These are phyloP conservation scores for Salticus scenicus DNA, from an alignment of 2,888 invertebrate species.

Conservation along the genomic window DNA sequence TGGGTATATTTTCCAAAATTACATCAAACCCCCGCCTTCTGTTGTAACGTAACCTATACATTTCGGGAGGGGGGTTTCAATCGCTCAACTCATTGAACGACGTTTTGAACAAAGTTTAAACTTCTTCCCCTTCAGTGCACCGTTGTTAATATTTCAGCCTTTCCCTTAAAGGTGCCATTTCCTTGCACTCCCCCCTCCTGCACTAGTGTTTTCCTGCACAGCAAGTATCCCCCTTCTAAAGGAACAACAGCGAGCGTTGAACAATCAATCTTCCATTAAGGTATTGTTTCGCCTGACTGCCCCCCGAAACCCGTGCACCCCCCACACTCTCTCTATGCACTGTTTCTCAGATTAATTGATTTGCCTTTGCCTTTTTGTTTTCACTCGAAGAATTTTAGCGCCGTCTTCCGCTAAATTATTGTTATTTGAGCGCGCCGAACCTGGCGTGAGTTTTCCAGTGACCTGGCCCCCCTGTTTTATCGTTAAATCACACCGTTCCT, in stretches of 20 bases:
- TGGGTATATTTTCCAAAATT: conserved; percentile 65
- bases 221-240: conserved; percentile 19
- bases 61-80: conserved; percentile 39
- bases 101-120: conserved; percentile 70
- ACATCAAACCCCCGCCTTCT: conserved; percentile 64
- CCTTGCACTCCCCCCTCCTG: conserved; percentile 33
- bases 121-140: conserved; percentile 64
- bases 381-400: conserved; percentile 67
- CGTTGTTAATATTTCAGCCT: conserved; percentile 70
- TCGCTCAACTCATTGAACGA: conserved; percentile 69
- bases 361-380: conserved; percentile 70
- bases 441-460: conserved; percentile 59
- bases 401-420: conserved; percentile 68
- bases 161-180: conserved; percentile 64
- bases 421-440: conserved; percentile 65
- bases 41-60: conserved; percentile 62
- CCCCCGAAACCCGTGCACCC: conserved; percentile 34
- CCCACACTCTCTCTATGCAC: conserved; percentile 17
- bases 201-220: conserved; percentile 13
- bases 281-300: conserved; percentile 69
- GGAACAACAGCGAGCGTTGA: conserved; percentile 62
- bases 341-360: conserved; percentile 64
- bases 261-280: conserved; percentile 70
- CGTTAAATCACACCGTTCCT: conserved; percentile 65
- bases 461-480: conserved; percentile 53